phyloP scores from a whole-genome alignment of 2,888 invertebrate genomes.

The Adineta ricciae region DNA sequence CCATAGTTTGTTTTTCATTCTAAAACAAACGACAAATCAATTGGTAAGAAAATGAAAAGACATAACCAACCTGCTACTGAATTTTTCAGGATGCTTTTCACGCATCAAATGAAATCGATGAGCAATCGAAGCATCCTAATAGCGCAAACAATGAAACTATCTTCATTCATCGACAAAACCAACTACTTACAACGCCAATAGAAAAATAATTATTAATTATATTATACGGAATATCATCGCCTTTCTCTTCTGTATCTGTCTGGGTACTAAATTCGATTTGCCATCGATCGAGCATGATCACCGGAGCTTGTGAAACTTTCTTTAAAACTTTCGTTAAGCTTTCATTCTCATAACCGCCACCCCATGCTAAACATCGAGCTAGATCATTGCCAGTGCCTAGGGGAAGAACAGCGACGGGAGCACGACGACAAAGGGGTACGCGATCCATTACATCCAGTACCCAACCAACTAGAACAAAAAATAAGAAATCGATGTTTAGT shows the following conservation, averaged over 20 bases:
- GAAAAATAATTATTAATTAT: constrained; percentile 98
- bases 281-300: constrained; percentile 11
- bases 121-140: constrained; percentile 85
- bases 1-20: constrained; percentile 94
- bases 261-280: constrained; percentile 4
- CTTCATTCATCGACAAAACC: background rate
- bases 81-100: constrained; percentile 91
- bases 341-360: constrained; percentile 93
- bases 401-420: constrained; percentile 86
- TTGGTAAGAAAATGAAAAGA: background rate
- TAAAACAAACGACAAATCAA: constrained; percentile 35
- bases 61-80: constrained; percentile 64
- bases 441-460: constrained; percentile 61
- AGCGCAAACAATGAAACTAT: too few species aligned
- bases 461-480: constrained; percentile 80
- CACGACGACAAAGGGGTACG: constrained; percentile 72
- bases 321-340: constrained; percentile 87
- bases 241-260: constrained; percentile 17
- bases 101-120: constrained; percentile 92
- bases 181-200: constrained; percentile 66
- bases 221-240: constrained; percentile 58
- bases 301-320: constrained; percentile 83
- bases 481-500: constrained; percentile 64
- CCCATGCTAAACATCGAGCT: constrained; percentile 88
- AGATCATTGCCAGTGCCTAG: constrained; percentile 95